Evolutionary conservation across 2,888 invertebrate species (phyloP).

Genomic region (Penaeus monodon): DNA sequence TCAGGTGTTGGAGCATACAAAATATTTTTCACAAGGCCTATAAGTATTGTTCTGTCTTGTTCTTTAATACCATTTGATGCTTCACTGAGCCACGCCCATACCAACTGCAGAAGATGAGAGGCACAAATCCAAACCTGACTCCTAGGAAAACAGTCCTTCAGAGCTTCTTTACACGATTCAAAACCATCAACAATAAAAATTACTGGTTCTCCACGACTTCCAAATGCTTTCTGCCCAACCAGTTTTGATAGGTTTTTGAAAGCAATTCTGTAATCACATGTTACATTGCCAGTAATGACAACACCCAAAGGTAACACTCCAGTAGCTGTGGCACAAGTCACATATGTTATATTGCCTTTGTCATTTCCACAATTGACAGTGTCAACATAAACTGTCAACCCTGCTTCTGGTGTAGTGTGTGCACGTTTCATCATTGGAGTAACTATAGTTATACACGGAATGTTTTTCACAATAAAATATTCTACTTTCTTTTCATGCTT

Average conservation of each 20-base stretch:
- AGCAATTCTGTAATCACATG: constrained; percentile 5
- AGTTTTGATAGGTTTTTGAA: constrained; percentile 4
- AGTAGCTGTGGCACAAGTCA: constrained; percentile 3
- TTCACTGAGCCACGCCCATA: constrained; percentile 10
- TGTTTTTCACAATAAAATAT: constrained; percentile 6
- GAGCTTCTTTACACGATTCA: background rate
- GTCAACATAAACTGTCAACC: background rate
- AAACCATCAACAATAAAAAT: constrained; percentile 13
- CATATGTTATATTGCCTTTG: constrained; percentile 1
- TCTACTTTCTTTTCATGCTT: constrained; percentile 22
- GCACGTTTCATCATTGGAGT: constrained; percentile 16
- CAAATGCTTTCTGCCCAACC: background rate
- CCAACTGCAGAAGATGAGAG: background rate
- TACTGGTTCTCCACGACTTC: background rate
- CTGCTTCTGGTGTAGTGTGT: background rate
- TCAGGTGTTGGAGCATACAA: constrained; percentile 11
- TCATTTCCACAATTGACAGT: constrained; percentile 9
- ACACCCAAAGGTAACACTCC: constrained; percentile 10
- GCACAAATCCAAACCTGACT: constrained; percentile 17
- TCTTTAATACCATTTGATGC: constrained; percentile 10
- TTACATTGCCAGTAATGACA: background rate
- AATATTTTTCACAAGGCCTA: constrained; percentile 19
- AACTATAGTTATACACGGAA: background rate
- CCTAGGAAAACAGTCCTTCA: background rate
- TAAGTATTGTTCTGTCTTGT: constrained; percentile 2